Evolutionary conservation across 2,888 invertebrate genomes (phyloP), one percentile per base, ranked within the genome.

Genomic region (Eupithecia pulchellata): DNA sequence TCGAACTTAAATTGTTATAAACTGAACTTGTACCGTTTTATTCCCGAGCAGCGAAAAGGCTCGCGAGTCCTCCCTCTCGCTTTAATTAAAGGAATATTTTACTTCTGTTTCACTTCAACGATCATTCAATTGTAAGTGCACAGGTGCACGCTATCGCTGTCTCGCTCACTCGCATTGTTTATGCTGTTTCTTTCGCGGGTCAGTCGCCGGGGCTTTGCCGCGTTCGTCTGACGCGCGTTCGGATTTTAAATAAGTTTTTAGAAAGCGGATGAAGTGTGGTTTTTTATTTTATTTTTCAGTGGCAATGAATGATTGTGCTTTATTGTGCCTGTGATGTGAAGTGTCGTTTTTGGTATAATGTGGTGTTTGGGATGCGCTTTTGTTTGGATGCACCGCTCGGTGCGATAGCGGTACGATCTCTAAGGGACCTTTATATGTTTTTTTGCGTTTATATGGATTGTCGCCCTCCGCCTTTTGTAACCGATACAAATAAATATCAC

Each of bases 81-180:
- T 93, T 86, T 84, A 78, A 81, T 88, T 80, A 90, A 84, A 75
- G 80, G 76, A 85, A 86, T 93, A 91, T 92, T 93, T 93, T 92
- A 92, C 87, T 81, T 81, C 78, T 78, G 78, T 91, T 87, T 84
- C 88, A 78, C 82, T 92, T 85, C 77, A 77, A 77, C 87, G 80
- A 85, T 84, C 91, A 90, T 90, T 91, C 89, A 89, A 84, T 88
- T 89, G 88, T 83, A 90, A 91, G 91, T 92, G 90, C 90, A 93
- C 93, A 93, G 93, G 93, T 93, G 93, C 91, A 90, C 78, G 76
- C 66, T 88, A 77, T 77, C 77, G 82, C 75, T 72, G 86, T 92
- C 92, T 88, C 91, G 82, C 83, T 93, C 87, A 75, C 88, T 74
- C 91, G 72, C 74, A 77, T 78, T 80, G 79, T 80, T 80, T 82